These are phyloP conservation scores for Diarsia mendica DNA, from an alignment of 2,888 invertebrate species.

Conservation along the genomic window DNA sequence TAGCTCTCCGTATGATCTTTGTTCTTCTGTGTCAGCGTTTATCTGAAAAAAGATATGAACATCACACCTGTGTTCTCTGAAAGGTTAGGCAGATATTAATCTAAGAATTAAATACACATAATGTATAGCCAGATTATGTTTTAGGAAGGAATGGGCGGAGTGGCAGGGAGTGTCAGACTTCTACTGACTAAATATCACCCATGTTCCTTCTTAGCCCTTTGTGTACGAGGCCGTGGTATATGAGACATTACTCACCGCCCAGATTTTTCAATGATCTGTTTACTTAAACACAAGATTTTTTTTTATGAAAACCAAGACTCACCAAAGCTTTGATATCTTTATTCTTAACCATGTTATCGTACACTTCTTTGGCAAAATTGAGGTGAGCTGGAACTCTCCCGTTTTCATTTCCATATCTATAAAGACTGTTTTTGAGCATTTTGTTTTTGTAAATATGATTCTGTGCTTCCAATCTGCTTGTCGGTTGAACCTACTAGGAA, in stretches of 20 bases:
- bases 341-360: slow-evolving; percentile 50
- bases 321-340: slow-evolving; percentile 54
- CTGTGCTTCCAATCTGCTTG: background rate
- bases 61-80: background rate
- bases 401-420: slow-evolving; percentile 46
- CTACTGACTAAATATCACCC: no score
- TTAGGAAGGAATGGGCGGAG: no score
- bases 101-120: no score
- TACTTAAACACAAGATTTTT: no score
- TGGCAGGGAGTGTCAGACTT: no score
- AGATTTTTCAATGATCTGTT: no score
- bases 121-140: no score
- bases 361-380: slow-evolving; percentile 55
- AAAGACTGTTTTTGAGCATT: slow-evolving; percentile 44
- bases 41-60: slow-evolving; percentile 44
- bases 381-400: slow-evolving; percentile 53
- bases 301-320: slow-evolving; percentile 6
- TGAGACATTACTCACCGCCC: no score
- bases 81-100: no score
- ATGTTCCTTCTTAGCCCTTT: no score
- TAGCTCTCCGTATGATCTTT: slow-evolving; percentile 67
- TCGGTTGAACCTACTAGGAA: background rate
- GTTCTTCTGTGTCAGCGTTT: slow-evolving; percentile 65
- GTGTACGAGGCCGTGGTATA: no score
- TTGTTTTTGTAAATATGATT: background rate